Evolutionary conservation across 1,140 invertebrate species (phyloP).

Genomic region (Scaptodrosophila lebanonensis): DNA sequence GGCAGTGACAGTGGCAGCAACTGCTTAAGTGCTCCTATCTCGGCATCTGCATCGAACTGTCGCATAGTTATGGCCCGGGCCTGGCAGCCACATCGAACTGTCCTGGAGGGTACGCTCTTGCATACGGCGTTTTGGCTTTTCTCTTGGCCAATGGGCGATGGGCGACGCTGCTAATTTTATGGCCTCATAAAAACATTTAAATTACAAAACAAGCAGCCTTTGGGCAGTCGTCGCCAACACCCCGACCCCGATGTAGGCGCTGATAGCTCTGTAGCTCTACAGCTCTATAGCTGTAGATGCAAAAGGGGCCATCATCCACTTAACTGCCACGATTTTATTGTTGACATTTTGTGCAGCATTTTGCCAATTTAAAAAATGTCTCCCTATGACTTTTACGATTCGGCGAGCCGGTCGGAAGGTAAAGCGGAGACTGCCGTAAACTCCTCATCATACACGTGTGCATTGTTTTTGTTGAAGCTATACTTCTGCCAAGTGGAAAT

Average conservation of each 20-base stretch:
- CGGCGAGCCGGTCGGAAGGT: no score
- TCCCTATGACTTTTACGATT: no score
- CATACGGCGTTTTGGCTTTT: not conserved
- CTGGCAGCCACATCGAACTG: slow-evolving; percentile 1
- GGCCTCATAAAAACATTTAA: slow-evolving; percentile 67
- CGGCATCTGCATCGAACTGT: slow-evolving; percentile 47
- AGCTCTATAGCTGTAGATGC: no score
- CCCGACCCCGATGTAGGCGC: no score
- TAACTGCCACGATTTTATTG: no score
- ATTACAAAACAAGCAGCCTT: slow-evolving; percentile 49
- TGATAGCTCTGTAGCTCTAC: no score
- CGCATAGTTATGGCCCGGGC: slow-evolving; percentile 49
- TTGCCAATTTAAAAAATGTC: slow-evolving; percentile 10
- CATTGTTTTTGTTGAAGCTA: no score
- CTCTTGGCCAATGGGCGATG: slow-evolving; percentile 5
- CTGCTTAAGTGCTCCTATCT: slow-evolving; percentile 58
- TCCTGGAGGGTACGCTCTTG: slow-evolving; percentile 12
- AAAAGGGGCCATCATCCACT: no score
- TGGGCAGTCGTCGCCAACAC: slow-evolving; percentile 18
- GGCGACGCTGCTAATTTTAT: slow-evolving; percentile 60
- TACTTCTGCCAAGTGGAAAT: no score
- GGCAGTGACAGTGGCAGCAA: not conserved
- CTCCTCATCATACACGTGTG: no score
- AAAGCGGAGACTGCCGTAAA: no score
- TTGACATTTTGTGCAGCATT: slow-evolving; percentile 10